Conservation (phyloP, 2,888 invertebrate genomes). For the Amblyjoppa proteus region DNA sequence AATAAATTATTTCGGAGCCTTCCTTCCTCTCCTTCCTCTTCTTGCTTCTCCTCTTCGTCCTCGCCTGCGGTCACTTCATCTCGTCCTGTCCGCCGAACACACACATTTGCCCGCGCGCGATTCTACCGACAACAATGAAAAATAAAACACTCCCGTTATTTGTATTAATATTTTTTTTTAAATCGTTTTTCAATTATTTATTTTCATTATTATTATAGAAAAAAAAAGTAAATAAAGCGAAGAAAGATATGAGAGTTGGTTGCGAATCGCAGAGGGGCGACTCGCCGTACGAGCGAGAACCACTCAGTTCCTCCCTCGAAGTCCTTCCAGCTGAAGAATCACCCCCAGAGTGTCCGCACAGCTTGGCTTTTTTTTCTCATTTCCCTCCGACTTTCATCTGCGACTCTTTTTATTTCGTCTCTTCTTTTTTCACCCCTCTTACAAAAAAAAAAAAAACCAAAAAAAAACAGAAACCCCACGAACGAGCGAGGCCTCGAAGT, state of each 20-base stretch:
- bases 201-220: not conserved
- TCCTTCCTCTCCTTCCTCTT: constrained; percentile 2
- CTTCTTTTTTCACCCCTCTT: not conserved
- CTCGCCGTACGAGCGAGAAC: constrained; percentile 4
- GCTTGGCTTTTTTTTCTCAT: not conserved
- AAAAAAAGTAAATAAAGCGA: not conserved
- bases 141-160: constrained; percentile 3
- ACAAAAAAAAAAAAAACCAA: not conserved
- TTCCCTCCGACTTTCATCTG: not conserved
- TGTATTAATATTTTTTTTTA: not conserved
- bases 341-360: not conserved
- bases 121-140: not conserved
- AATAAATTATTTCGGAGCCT: not conserved
- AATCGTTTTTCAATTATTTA: not conserved
- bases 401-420: not conserved
- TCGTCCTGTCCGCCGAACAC: constrained; percentile 1
- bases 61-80: constrained; percentile 5
- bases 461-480: not conserved
- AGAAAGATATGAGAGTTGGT: not conserved
- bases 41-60: not conserved
- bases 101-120: constrained; percentile 7
- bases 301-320: not conserved
- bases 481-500: not conserved
- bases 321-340: not conserved
- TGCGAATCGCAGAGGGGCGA: not conserved